Base-by-base conservation (phyloP, 2,888 invertebrate species). In the Ashinkailepas kermadecensis region DNA sequence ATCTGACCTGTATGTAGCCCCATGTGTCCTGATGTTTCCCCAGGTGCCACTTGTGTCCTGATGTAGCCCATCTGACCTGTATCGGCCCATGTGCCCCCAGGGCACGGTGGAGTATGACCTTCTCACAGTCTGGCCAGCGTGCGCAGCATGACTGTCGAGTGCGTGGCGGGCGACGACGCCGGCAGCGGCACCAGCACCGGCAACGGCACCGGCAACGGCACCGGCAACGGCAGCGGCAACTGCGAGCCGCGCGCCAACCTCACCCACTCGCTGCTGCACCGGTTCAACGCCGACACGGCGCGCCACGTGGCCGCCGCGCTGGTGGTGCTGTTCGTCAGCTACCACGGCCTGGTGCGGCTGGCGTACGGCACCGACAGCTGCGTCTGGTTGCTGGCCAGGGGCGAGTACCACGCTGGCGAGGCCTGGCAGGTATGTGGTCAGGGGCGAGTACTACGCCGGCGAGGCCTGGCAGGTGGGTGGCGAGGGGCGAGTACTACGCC, bases 401-500 rank as follows among this genome's bases (percentile, higher is more conserved):
- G 97, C 0, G 90, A 96, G 82, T 97, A 96, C 86, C 96, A 97
- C 88, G 95, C 94, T 56, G 93, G 96, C 86, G 93, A 95, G 87
- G 94, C 95, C 87, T n/a, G n/a, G n/a, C n/a, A n/a, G n/a, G n/a
- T n/a, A n/a, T n/a, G n/a, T n/a, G n/a, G n/a, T n/a, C n/a, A n/a
- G n/a, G n/a, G n/a, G n/a, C n/a, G n/a, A n/a, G n/a, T n/a, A n/a
- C n/a, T n/a, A n/a, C n/a, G n/a, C n/a, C n/a, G n/a, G n/a, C n/a
- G n/a, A n/a, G n/a, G n/a, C n/a, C n/a, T n/a, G n/a, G n/a, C n/a
- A n/a, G n/a, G n/a, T n/a, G n/a, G n/a, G n/a, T 98, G 83, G 93
- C 95, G 21, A 95, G 96, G 87, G 97, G 97, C 0, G 90, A 96
- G 82, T 97, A 96, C 86, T 96, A 97, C 88, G 95, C 94, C 56